Base-by-base conservation (phyloP, 2,888 invertebrate species). In the Opisthograptis luteolata region DNA sequence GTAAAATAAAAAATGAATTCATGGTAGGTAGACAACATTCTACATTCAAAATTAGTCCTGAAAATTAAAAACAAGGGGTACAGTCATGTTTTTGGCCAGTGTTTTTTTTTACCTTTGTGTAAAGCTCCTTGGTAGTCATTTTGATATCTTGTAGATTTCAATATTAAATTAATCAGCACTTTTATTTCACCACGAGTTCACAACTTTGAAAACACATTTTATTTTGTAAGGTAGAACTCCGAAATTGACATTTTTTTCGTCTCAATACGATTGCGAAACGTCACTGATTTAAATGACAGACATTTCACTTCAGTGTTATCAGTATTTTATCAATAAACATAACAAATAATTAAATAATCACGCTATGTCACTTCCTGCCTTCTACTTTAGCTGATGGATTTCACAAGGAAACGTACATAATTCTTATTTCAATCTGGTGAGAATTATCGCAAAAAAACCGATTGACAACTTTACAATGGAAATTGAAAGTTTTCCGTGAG, bases 61-160 rank as follows among this genome's bases (percentile, higher is more conserved):
- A 20, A 19, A 44, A 12, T 24, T 28, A 35, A 27, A 35, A 39
- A 44, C 15, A 15, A 25, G 17, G 42, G 10, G 27, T 12, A 17
- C 22, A 31, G n/a, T n/a, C n/a, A 44, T 39, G 20, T 37, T 50
- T 50, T 35, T n/a, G 10, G 44, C 14, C 42, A 47, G 47, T 54
- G 32, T 51, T 49, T 58, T 10, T n/a, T 17, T 58, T 78, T 85
- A 91, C 91, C 91, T 91, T 89, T 10, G 91, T 91, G 57, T 90
- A 91, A 1, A 91, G 73, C 72, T 91, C 91, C 76, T 91, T 91
- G 46, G 91, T 91, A 42, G 91, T 91, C 91, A 91, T 91, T 65
- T 79, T 87, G 35, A 20, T 68, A 45, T 62, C 48, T 62, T 61
- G 58, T 59, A 49, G 45, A 36, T 40, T 39, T 55, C 47, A 51